Percentiles rank a stretch among this genome's conserved stretches.
phyloP scores from a whole-genome alignment of 2,113 vertebrate species.

The Pteropus alecto region DNA sequence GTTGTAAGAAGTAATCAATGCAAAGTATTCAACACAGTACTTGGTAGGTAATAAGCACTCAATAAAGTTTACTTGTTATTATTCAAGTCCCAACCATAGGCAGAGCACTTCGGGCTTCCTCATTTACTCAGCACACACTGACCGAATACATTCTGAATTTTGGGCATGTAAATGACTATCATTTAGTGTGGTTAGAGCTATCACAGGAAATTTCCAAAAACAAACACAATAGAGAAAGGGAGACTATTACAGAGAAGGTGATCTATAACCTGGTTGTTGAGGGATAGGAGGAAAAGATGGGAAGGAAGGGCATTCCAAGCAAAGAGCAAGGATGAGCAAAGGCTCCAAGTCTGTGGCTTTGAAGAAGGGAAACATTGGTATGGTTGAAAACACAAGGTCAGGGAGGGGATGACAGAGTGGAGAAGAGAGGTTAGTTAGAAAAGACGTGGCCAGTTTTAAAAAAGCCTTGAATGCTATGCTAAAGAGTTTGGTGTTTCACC shows the following conservation, averaged over 20 bases:
- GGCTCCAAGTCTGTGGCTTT: not conserved
- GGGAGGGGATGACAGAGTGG: not conserved
- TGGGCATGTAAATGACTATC: not conserved
- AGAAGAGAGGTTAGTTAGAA: not conserved
- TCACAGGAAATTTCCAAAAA: slow-evolving; percentile 19
- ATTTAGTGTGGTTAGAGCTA: not conserved
- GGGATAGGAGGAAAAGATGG: not conserved
- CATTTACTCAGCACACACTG: not conserved
- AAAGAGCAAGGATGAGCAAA: slow-evolving; percentile 7
- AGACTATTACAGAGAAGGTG: not conserved
- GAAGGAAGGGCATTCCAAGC: not conserved
- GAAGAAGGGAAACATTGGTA: not conserved
- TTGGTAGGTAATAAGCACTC: not conserved
- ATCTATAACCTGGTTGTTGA: not conserved
- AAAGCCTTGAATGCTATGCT: not conserved
- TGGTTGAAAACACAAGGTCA: slow-evolving; percentile 7
- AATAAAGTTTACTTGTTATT: not conserved
- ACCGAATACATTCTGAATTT: not conserved
- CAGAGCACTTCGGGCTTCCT: not conserved
- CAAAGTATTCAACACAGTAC: not conserved
- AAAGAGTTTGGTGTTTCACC: not conserved
- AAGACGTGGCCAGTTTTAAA: not conserved
- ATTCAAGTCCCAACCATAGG: not conserved
- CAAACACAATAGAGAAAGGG: not conserved
- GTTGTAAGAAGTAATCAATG: not conserved